Evolutionary conservation across 2,113 vertebrate species (phyloP).

Genomic region (Emydocephalus ijimae): DNA sequence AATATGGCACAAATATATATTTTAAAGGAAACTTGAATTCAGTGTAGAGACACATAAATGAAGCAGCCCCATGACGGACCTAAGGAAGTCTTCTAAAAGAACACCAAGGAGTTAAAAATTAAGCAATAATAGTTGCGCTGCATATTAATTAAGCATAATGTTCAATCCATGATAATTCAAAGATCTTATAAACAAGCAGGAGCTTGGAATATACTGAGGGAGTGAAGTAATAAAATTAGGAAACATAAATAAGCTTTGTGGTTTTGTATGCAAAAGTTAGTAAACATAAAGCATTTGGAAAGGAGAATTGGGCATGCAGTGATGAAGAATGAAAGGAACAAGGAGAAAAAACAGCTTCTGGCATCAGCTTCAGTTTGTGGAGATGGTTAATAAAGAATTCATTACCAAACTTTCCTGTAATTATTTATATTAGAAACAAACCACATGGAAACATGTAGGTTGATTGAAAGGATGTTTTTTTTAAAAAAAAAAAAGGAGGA

Average conservation of each 20-base stretch:
- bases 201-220: constrained; percentile 34
- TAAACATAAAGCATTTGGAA: constrained; percentile 56
- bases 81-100: constrained; percentile 20
- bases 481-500: constrained; percentile 29
- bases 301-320: constrained; percentile 61
- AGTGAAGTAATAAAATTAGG: constrained; percentile 33
- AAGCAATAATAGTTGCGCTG: constrained; percentile 22
- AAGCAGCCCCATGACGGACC: neutral
- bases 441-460: constrained; percentile 48
- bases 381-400: constrained; percentile 80
- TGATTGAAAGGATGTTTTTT: constrained; percentile 47
- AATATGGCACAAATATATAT: neutral
- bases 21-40: neutral
- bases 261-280: constrained; percentile 50
- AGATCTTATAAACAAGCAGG: constrained; percentile 24
- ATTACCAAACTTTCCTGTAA: constrained; percentile 44
- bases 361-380: constrained; percentile 96
- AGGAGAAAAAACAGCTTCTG: constrained; percentile 86
- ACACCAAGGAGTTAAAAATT: neutral
- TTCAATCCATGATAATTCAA: constrained; percentile 16
- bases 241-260: constrained; percentile 38
- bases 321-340: constrained; percentile 55
- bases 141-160: constrained; percentile 40
- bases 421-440: constrained; percentile 65
- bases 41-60: neutral